Base-by-base conservation (phyloP, 2,797 vertebrate species). In the Chanos chanos region DNA sequence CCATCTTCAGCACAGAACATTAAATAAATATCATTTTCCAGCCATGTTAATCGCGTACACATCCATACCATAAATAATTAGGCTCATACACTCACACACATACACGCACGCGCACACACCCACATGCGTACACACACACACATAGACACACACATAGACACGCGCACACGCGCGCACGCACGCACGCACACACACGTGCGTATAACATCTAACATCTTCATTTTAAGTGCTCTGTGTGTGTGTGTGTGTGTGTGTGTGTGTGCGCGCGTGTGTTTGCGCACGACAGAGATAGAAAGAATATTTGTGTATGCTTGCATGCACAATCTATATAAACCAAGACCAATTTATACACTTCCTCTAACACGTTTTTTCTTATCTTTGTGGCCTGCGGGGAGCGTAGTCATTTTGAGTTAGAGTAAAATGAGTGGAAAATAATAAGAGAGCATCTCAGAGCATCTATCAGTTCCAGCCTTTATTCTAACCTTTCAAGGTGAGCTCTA, bases 401-500 rank as follows among this genome's bases (percentile, higher is more conserved):
- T 87, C 72, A 87, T 88, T 89, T 86, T 70, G 45, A 51, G 81
- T 65, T 1, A 34, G 72, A 78, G 72, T 78, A 74, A 82, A 87
- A 87, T 77, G 81, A 83, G 71, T 74, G 62, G 85, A 64, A 85
- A 86, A 86, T 86, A 86, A 87, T 83, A 79, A 80, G 68, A 73
- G 85, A 81, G 83, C 83, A 88, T 90, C 84, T 81, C 43, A 85
- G 80, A 67, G 74, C 83, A 88, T 89, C 87, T 90, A 75, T 74
- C 45, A 73, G 50, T 75, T 61, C 71, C 72, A 73, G 76, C 82
- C 84, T 88, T 90, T 83, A 81, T 77, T 83, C 83, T 78, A 52
- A 76, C 74, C 79, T 82, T 88, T 86, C 87, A 85, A 87, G 91
- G 89, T 89, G 87, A 92, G 90, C 77, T 83, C 86, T 89, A 92